Base-by-base conservation (phyloP, 2,888 invertebrate species). In the Phoenoteleia sp. region DNA sequence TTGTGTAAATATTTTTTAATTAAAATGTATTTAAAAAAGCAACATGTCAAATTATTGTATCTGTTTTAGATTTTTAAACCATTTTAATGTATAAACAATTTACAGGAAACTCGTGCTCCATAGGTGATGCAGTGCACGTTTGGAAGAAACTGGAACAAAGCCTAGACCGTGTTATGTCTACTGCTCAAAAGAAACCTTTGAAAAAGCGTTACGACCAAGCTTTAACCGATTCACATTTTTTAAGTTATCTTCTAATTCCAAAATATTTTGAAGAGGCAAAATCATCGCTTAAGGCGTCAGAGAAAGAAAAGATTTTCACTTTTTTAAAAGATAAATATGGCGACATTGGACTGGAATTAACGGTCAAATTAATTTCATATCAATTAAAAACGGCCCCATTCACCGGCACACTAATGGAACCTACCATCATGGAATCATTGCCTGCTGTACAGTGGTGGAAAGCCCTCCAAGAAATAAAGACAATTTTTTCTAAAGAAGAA, bases 101-200 rank as follows among this genome's bases (percentile, higher is more conserved):
- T 60, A 60, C 33, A 60, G 60, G 25, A 29, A 67, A 69, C 29
- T 19, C 49, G 0, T 82, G 75, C 15, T 69, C 64, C 0, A 82
- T 82, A 13, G 45, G 49, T 7, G 71, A 82, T 52, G 77, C 45
- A 7, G 82, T 82, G 4, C 39, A 67, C 17, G 21, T 74, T 17
- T 81, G 60, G 62, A 81, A 81, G 49, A 23, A 52, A 19, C 42
- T 81, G 36, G 13, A 67, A 47, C 15, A 49, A 5, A 29, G 6
- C 11, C 27, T 74, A 17, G 3, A 47, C 3, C 0, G 36, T 13
- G 47, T 47, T 25, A 13, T 67, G 13, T 67, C 27, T 42, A 23
- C 60, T 19, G 29, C 47, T 27, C 58, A 67, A 27, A 23, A 17
- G 0, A 77, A 56, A 52, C 0, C 25, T 1, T 36, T 67, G 21